Evolutionary conservation across 2,113 vertebrate genomes (phyloP).

Genomic region (Dermatemys mawii): DNA sequence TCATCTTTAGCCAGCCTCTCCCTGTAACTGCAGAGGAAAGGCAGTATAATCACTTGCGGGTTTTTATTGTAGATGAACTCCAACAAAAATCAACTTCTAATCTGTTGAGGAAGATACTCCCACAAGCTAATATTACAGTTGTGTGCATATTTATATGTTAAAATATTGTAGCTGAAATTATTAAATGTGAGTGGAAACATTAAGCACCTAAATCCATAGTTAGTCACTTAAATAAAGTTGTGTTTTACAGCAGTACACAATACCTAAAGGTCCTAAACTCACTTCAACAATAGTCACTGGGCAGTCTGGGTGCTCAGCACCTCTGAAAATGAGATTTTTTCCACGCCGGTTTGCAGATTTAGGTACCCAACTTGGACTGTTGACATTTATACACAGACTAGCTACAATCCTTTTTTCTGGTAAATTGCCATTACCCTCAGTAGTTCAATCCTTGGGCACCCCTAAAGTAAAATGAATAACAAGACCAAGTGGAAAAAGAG

Average conservation of each 20-base stretch:
- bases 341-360: background rate
- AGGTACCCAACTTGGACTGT: accelerated
- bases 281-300: background rate
- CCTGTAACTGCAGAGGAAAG: slow-evolving; percentile 8
- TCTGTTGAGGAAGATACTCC: background rate
- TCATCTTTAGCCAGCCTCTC: background rate
- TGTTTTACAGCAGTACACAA: background rate
- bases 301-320: background rate
- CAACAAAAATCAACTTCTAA: slow-evolving; percentile 25
- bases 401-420: background rate
- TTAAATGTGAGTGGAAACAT: slow-evolving; percentile 2
- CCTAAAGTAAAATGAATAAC: no score
- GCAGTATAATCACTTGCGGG: slow-evolving; percentile 61
- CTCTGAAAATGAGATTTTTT: no score
- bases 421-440: no score
- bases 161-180: slow-evolving; percentile 25
- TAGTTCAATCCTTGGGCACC: no score
- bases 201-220: background rate
- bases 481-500: background rate
- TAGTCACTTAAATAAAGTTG: background rate
- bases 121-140: slow-evolving; percentile 39
- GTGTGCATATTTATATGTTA: slow-evolving; percentile 15
- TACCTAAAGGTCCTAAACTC: background rate
- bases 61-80: slow-evolving; percentile 58
- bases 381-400: slow-evolving; percentile 6